These are phyloP conservation scores for Pygmarrhopalites habei DNA, from an alignment of 1,140 invertebrate species.

Conservation along the genomic window DNA sequence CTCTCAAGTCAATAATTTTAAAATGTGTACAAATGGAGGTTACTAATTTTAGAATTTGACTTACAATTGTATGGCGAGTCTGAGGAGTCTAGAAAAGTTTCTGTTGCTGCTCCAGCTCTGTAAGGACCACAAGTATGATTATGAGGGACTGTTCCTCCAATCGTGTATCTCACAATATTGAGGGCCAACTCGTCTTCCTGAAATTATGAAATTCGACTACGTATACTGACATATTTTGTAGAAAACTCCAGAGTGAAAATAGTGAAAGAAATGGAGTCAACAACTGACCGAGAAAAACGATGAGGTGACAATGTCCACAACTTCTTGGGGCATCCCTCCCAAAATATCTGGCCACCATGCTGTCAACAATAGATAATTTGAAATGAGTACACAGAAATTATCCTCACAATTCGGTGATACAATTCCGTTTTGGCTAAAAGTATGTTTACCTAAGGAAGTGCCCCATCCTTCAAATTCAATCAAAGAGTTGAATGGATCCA, in stretches of 20 bases:
- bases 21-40: not conserved
- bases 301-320: constrained; percentile 17
- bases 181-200: constrained; percentile 24
- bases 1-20: not conserved
- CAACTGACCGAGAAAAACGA: constrained; percentile 21
- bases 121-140: constrained; percentile 20
- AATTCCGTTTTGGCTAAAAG: too few species aligned
- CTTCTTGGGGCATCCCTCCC: constrained; percentile 19
- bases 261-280: too few species aligned
- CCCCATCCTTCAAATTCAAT: constrained; percentile 29
- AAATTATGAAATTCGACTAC: not conserved
- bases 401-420: too few species aligned
- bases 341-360: constrained; percentile 32
- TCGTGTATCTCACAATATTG: constrained; percentile 29
- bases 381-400: too few species aligned
- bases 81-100: constrained; percentile 22
- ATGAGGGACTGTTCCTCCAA: constrained; percentile 31
- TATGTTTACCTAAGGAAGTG: constrained; percentile 21
- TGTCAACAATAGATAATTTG: too few species aligned
- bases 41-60: not conserved
- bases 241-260: not conserved
- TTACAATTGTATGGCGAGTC: constrained; percentile 29
- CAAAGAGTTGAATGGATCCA: constrained; percentile 16
- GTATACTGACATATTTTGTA: not conserved
- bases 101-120: constrained; percentile 21